Evolutionary conservation across 1,140 invertebrate species (phyloP), one percentile per base, ranked within the genome.

Genomic region (Dreissena polymorpha): DNA sequence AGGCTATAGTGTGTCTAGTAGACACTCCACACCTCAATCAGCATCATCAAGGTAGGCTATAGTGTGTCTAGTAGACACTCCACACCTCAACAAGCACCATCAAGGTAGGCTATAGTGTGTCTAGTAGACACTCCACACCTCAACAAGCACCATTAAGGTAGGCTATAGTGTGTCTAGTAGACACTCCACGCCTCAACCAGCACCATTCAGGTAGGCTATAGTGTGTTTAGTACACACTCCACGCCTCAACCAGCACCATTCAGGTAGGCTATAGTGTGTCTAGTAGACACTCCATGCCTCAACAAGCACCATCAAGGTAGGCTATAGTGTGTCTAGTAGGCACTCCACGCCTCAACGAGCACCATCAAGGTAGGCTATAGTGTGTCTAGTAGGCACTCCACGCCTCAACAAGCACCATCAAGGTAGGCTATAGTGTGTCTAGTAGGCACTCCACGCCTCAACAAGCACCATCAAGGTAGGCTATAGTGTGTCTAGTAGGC

Each of bases 291-390:
- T 78, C 76, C 39, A 82, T 70, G 64, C 79, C 70, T 16, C 70
- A 73, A 21, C 7, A 70, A 68, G 16, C 79, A 25, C 55, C 79
- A 12, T 82, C 79, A 63, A 82, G 79, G 79, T 80, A 21, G 27
- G 18, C 14, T 69, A 8, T 5, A 39, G 39, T 39, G 39, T 39
- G 39, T 39, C 3, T 39, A 39, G 39, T 39, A 53, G 76, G 49
- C 76, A 78, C 57, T 78, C 76, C 39, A 82, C 79, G 64, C 79
- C 70, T 16, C 70, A 73, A 21, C 7, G 79, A 68, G 16, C 79
- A 25, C 55, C 79, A 12, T 82, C 79, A 63, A 82, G 79, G 79
- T 80, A 21, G 27, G 18, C 14, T 69, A 8, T 5, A 39, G 39
- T 39, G 39, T 39, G 39, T 39, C 3, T 39, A 39, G 39, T 39